Base-by-base conservation (phyloP, 2,797 vertebrate genomes). In the Lutjanus argentimaculatus region DNA sequence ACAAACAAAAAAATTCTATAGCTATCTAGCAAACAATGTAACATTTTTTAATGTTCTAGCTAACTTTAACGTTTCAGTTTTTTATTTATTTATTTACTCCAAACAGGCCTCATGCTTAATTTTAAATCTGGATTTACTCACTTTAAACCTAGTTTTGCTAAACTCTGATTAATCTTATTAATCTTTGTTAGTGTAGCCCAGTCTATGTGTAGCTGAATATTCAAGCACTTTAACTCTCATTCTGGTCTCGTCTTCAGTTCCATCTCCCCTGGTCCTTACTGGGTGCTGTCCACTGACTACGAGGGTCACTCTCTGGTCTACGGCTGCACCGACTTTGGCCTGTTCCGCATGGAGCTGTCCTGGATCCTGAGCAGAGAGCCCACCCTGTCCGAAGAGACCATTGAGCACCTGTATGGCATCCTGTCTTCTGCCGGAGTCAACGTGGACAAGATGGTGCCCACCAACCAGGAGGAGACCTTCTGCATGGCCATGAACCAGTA, bases 271-370 rank as follows among this genome's bases (percentile, higher is more conserved):
- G 70, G 91, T 6, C 95, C 96, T 0, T 97, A 97, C 91, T 96
- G 95, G 96, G 93, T 97, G 58, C 77, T 97, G 83, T 94, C 95
- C 81, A 95, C 96, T 0, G 96, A 97, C 91, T 97, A 97, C 0
- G 92, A 95, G 56, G 94, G 91, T 87, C 96, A 97, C n/a, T 88
- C 96, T 0, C 90, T 97, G 30, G 95, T 97, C 57, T 97, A 97
- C 78, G 94, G 96, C 85, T 97, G 97, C 79, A 89, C 89, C 4
- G 91, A 93, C 40, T 83, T 94, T 22, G 90, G 90, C 84, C 57
- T 72, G 2, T 79, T 96, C 80, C 93, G 90, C 72, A 56, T 67
- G 43, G 88, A 97, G 69, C 88, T 93, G 0, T 77, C 94, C 80
- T 97, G 96, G 96, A 96, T 97, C 88, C n/a, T 95, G 74, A 85